These are phyloP conservation scores for Nanorana parkeri DNA, from an alignment of 2,113 vertebrate genomes.

Conservation along the genomic window DNA sequence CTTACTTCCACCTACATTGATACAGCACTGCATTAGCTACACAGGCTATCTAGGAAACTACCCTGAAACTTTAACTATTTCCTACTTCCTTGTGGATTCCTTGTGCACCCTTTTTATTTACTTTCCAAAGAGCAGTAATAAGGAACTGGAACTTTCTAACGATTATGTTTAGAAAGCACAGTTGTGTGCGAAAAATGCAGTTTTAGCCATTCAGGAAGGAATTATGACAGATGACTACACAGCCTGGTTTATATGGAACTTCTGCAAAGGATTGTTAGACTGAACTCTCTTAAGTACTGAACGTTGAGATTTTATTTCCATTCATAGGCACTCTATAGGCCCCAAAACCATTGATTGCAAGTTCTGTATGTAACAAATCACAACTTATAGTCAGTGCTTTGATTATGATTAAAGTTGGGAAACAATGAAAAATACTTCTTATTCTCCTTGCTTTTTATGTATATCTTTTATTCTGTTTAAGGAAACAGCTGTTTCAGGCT, in stretches of 20 bases:
- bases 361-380: constrained; percentile 36
- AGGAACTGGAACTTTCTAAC: neutral
- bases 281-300: neutral
- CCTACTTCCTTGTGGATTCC: too few species aligned
- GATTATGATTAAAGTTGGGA: constrained; percentile 26
- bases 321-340: constrained; percentile 5
- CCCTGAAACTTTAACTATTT: too few species aligned
- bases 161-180: neutral
- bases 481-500: constrained; percentile 66
- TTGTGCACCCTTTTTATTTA: too few species aligned
- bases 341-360: constrained; percentile 35
- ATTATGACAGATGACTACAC: neutral
- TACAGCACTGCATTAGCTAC: too few species aligned
- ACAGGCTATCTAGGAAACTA: too few species aligned
- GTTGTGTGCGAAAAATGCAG: neutral
- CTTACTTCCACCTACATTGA: too few species aligned
- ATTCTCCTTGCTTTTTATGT: constrained; percentile 15
- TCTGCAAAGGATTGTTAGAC: neutral
- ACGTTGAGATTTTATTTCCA: neutral
- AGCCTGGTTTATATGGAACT: neutral
- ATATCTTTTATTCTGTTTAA: constrained; percentile 54
- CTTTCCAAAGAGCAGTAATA: too few species aligned
- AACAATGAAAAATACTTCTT: constrained; percentile 36
- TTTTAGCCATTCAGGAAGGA: neutral
- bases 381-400: neutral